These are phyloP conservation scores for Naja naja DNA, from an alignment of 2,113 vertebrate species.

Conservation along the genomic window DNA sequence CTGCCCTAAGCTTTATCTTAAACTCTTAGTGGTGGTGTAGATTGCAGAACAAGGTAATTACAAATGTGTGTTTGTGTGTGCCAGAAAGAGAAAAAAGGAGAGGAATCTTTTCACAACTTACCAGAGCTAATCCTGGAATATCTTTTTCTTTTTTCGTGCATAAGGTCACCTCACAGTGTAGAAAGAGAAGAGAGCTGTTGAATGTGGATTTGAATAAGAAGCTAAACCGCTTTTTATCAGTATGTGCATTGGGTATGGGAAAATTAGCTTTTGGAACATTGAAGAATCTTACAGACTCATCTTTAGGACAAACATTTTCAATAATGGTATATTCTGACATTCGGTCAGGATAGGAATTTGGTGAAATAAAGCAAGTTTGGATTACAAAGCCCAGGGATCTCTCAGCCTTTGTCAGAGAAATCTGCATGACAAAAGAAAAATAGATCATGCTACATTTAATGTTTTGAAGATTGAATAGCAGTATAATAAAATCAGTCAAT, in stretches of 20 bases:
- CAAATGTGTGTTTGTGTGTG: not conserved
- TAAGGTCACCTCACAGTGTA: slow-evolving; percentile 89
- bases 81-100: not conserved
- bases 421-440: slow-evolving; percentile 69
- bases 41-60: not conserved
- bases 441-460: not conserved
- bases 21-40: not conserved
- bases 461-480: not conserved
- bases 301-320: slow-evolving; percentile 90
- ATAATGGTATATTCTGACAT: slow-evolving; percentile 84
- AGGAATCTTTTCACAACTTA: slow-evolving; percentile 56
- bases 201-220: slow-evolving; percentile 86
- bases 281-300: slow-evolving; percentile 84
- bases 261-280: slow-evolving; percentile 66
- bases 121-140: slow-evolving; percentile 74
- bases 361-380: slow-evolving; percentile 86
- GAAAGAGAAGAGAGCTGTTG: slow-evolving; percentile 82
- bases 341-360: slow-evolving; percentile 72
- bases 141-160: slow-evolving; percentile 75
- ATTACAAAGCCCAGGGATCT: slow-evolving; percentile 88
- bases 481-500: not conserved
- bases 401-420: slow-evolving; percentile 81
- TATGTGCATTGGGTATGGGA: slow-evolving; percentile 60
- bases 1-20: not conserved
- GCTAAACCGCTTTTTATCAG: slow-evolving; percentile 84